These are phyloP conservation scores for Avahi laniger DNA, from an alignment of 2,797 vertebrate species.

Conservation along the genomic window DNA sequence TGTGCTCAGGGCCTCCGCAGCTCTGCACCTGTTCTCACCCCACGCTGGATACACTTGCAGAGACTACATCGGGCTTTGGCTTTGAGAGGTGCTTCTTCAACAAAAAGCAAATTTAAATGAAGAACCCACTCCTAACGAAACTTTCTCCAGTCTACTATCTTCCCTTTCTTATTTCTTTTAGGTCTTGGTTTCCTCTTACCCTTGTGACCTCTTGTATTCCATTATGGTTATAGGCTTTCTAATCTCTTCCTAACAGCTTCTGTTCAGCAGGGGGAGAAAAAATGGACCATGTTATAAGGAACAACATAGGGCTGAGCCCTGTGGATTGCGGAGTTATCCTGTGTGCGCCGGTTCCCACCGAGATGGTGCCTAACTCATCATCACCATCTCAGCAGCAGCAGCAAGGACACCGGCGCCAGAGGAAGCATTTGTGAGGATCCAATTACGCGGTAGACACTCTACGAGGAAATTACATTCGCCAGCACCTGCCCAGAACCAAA, in stretches of 20 bases:
- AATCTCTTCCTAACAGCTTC: slow-evolving; percentile 54
- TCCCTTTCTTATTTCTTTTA: not conserved
- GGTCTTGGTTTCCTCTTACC: not conserved
- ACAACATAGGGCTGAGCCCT: not conserved
- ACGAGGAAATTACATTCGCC: slow-evolving; percentile 50
- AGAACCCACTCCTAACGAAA: not conserved
- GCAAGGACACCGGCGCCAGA: slow-evolving; percentile 40
- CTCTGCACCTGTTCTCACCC: not conserved
- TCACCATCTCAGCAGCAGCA: slow-evolving; percentile 17
- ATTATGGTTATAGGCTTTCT: slow-evolving; percentile 55
- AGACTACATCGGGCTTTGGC: not conserved
- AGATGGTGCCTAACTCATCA: not conserved
- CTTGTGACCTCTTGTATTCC: slow-evolving; percentile 55
- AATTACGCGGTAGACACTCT: slow-evolving; percentile 49
- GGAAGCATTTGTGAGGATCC: slow-evolving; percentile 38
- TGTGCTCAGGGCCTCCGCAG: fast-evolving
- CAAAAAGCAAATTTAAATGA: not conserved
- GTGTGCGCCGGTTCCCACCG: not conserved
- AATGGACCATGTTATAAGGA: slow-evolving; percentile 11
- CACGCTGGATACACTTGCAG: not conserved
- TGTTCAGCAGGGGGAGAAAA: not conserved
- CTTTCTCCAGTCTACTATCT: not conserved
- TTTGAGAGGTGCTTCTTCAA: not conserved
- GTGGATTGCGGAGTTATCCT: not conserved
- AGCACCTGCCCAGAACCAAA: slow-evolving; percentile 43